A percentile compares a stretch with the other conserved stretches of the same genome.
Evolutionary conservation across 2,113 vertebrate species (phyloP).

Genomic region (Sterna hirundo): DNA sequence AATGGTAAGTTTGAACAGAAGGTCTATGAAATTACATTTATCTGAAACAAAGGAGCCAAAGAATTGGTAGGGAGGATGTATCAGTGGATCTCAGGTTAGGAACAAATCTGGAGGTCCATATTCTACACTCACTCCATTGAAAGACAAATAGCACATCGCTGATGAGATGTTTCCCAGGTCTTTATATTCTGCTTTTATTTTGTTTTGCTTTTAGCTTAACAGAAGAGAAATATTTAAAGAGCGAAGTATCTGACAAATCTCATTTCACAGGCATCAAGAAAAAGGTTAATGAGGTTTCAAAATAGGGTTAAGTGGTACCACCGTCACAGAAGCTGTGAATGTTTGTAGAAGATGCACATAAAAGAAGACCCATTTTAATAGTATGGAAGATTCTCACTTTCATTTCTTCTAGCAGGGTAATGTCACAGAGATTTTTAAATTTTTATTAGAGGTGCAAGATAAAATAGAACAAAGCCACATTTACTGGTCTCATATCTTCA

Average conservation of each 20-base stretch:
- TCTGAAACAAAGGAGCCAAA: not conserved
- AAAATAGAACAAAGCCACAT: constrained; percentile 51
- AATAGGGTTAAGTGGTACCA: constrained; percentile 59
- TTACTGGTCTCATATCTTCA: constrained; percentile 25
- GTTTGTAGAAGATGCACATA: constrained; percentile 59
- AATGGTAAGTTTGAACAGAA: not conserved
- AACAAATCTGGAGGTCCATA: not conserved
- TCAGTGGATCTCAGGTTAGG: not conserved
- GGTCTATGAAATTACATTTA: not conserved
- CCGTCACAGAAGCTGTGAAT: constrained; percentile 51
- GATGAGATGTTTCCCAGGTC: constrained; percentile 26
- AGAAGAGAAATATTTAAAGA: constrained; percentile 53
- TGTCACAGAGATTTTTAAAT: constrained; percentile 30
- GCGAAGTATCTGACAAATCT: constrained; percentile 36
- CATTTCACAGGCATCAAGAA: constrained; percentile 63
- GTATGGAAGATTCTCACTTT: constrained; percentile 47
- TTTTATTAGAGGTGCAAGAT: constrained; percentile 49
- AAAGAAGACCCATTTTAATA: constrained; percentile 55
- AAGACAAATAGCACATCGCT: not conserved
- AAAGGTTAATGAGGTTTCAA: constrained; percentile 67
- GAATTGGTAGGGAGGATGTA: not conserved
- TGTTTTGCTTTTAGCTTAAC: constrained; percentile 41
- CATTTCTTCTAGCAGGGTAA: constrained; percentile 34
- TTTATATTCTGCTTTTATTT: constrained; percentile 48
- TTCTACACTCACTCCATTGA: not conserved